Percentiles rank a stretch among this genome's conserved stretches.
Conservation (phyloP, 2,888 invertebrate species). For the Liodrosophila aerea region DNA sequence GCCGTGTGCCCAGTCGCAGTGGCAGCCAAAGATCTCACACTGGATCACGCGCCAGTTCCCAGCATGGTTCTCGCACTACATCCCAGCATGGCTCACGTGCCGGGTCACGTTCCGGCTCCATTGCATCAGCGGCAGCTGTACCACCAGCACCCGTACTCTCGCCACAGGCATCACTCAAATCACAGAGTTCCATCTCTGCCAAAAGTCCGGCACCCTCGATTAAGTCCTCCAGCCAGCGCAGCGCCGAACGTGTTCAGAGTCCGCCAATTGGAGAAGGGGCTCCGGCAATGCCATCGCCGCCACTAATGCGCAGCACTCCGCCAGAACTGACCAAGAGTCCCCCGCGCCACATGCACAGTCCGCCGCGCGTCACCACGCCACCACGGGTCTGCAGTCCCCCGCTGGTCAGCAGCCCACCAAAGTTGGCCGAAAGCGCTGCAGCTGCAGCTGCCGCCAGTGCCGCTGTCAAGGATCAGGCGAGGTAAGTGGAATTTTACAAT, state of each 20-base stretch:
- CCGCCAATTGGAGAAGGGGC: slow-evolving; percentile 75
- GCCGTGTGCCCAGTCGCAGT: slow-evolving; percentile 71
- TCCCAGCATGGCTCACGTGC: slow-evolving; percentile 57
- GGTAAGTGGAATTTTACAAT: neutral
- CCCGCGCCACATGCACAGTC: slow-evolving; percentile 75
- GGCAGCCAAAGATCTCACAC: slow-evolving; percentile 57
- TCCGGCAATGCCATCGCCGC: slow-evolving; percentile 78
- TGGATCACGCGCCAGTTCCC: slow-evolving; percentile 48
- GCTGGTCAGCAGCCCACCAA: slow-evolving; percentile 76
- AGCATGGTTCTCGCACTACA: slow-evolving; percentile 55
- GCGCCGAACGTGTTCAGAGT: slow-evolving; percentile 63
- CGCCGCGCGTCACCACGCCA: slow-evolving; percentile 76
- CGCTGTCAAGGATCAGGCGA: neutral
- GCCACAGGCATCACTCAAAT: slow-evolving; percentile 71
- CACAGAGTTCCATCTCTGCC: slow-evolving; percentile 55
- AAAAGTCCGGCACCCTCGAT: slow-evolving; percentile 72
- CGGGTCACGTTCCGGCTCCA: slow-evolving; percentile 71
- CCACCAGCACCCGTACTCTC: slow-evolving; percentile 48
- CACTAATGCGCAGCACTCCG: slow-evolving; percentile 75
- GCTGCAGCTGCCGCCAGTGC: slow-evolving; percentile 44
- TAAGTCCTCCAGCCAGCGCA: slow-evolving; percentile 59
- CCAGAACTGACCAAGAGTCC: slow-evolving; percentile 63
- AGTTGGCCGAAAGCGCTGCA: slow-evolving; percentile 61
- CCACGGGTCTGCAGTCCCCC: slow-evolving; percentile 78
- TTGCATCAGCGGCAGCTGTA: slow-evolving; percentile 59